Percentiles rank a stretch among this genome's conserved stretches.
These are phyloP conservation scores for Glossophaga mutica DNA, from an alignment of 2,797 vertebrate genomes.

Conservation along the genomic window DNA sequence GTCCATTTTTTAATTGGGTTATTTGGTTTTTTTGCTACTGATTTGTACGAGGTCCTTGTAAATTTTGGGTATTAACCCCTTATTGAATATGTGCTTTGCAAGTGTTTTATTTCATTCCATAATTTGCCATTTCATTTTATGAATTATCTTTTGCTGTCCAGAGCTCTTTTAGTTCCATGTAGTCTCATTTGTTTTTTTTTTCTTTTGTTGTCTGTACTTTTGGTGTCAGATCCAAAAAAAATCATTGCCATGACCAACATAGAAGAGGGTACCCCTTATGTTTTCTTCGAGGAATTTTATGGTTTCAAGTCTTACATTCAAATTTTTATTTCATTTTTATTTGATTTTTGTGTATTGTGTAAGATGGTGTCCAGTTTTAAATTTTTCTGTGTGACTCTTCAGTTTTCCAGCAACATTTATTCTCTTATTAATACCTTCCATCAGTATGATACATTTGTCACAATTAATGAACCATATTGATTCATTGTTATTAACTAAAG, in stretches of 20 bases:
- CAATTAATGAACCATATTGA: neutral
- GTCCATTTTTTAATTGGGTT: neutral
- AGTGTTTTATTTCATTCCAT: neutral
- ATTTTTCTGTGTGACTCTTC: neutral
- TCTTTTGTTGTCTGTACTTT: neutral
- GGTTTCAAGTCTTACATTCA: neutral
- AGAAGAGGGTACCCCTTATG: neutral
- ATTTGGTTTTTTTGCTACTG: neutral
- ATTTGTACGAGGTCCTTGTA: neutral
- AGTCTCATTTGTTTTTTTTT: neutral
- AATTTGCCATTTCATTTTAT: neutral
- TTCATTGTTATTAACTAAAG: neutral
- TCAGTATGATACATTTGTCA: neutral
- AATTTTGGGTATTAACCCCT: neutral
- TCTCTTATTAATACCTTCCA: neutral
- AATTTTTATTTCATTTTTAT: neutral
- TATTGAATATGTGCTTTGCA: neutral
- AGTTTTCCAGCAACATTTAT: neutral
- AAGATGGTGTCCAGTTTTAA: neutral
- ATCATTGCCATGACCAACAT: neutral
- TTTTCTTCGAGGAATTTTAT: neutral
- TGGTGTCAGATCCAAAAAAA: neutral
- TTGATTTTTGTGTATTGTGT: neutral
- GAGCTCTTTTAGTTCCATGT: neutral
- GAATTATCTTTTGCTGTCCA: neutral